Evolutionary conservation across 2,888 invertebrate genomes (phyloP), one percentile per base, ranked within the genome.

Genomic region (Stictocephala bisonia): DNA sequence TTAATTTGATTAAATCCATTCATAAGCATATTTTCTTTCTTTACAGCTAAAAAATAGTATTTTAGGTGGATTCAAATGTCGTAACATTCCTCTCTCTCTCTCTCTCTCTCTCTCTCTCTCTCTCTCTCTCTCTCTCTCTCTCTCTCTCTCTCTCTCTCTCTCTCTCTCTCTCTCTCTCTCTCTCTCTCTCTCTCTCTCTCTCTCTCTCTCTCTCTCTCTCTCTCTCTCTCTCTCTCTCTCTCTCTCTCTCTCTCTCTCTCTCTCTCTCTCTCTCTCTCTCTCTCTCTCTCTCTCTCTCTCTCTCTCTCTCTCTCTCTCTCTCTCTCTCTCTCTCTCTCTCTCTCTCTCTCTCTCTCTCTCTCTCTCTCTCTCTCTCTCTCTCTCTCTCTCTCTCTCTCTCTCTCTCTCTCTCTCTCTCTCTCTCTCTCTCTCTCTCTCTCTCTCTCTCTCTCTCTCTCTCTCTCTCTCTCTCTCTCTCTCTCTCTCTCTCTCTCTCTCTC

Each of bases 111-210:
- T 9, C 44, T 44, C 44, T 44, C 44, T 44, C 44, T 44, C 44
- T 44, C 44, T 44, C 44, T 44, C 44, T 44, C 44, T 44, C 44
- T 44, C 44, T 44, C 44, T 44, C 44, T 44, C 44, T 44, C 44
- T 44, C 44, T 44, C 44, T 44, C 44, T 44, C 44, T 44, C 44
- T 44, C 44, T 44, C 44, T 44, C 44, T 44, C 44, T 44, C 44
- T 44, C 44, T 44, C 44, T 44, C 44, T 44, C 44, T 44, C 44
- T 44, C 44, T 44, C 44, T 44, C 44, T 44, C 44, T 44, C 44
- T 44, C 44, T 44, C 44, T 44, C 44, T 44, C 44, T 44, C 44
- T 44, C 44, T 44, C 44, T 9, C 11, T 9, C 11, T 9, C 44
- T 44, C 44, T 44, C 44, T 44, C 44, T 44, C 44, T 44, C 44